A percentile compares a stretch with the other conserved stretches of the same genome.
These are phyloP conservation scores for Pherbina coryleti DNA, from an alignment of 2,888 invertebrate genomes.

Conservation along the genomic window DNA sequence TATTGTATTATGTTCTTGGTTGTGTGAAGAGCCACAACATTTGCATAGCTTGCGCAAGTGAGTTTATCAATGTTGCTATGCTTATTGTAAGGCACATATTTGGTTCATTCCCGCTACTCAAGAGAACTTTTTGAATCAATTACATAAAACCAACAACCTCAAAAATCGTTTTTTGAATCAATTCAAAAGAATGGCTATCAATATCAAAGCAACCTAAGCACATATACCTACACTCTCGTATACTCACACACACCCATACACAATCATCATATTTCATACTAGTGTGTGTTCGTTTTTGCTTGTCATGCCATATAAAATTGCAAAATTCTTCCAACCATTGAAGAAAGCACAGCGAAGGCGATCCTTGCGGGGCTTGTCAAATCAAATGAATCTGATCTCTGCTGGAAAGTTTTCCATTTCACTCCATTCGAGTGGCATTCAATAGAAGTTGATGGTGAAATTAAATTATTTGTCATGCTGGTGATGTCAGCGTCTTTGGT, in stretches of 20 bases:
- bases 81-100: neutral
- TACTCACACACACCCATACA: too few species aligned
- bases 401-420: conserved; percentile 4
- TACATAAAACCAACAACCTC: conserved; percentile 15
- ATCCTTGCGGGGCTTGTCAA: neutral
- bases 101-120: neutral
- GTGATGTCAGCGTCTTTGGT: conserved; percentile 6
- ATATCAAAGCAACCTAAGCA: neutral
- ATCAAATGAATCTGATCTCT: neutral
- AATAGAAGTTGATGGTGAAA: conserved; percentile 19
- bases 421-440: neutral
- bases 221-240: neutral
- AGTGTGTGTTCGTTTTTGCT: neutral
- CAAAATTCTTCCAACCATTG: neutral
- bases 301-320: neutral
- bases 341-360: neutral
- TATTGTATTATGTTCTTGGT: too few species aligned
- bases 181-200: conserved; percentile 10
- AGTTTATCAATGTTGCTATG: too few species aligned
- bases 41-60: too few species aligned
- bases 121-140: conserved; percentile 2
- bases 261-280: neutral
- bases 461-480: conserved; percentile 22
- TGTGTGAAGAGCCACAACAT: too few species aligned
- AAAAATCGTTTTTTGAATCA: neutral